Conservation (phyloP, 2,797 vertebrate genomes). For the Erithacus rubecula region DNA sequence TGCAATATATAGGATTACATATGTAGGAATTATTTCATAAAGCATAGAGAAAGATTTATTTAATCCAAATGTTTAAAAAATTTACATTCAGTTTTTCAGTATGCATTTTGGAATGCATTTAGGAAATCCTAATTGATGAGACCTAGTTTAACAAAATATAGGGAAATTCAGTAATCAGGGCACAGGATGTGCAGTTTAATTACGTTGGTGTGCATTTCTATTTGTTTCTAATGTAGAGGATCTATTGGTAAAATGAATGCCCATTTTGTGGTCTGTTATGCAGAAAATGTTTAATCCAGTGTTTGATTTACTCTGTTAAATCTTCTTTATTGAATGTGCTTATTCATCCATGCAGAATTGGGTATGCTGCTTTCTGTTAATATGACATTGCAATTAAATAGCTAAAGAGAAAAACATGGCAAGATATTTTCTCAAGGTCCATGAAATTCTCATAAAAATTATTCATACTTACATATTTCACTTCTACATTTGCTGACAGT, state of each 20-base stretch:
- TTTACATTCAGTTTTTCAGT: not conserved
- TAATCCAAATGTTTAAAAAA: not conserved
- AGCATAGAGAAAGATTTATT: conserved; percentile 4
- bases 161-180: conserved; percentile 60
- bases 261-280: conserved; percentile 82
- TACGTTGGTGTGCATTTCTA: conserved; percentile 68
- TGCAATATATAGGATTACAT: not conserved
- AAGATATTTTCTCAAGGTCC: conserved; percentile 73
- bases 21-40: not conserved
- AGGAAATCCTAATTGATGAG: conserved; percentile 63
- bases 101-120: conserved; percentile 21
- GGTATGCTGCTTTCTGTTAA: conserved; percentile 78
- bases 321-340: conserved; percentile 79
- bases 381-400: conserved; percentile 80
- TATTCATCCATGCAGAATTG: conserved; percentile 77
- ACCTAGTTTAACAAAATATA: conserved; percentile 65
- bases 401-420: conserved; percentile 66
- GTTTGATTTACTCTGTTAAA: conserved; percentile 81
- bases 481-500: not conserved
- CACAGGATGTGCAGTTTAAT: conserved; percentile 73
- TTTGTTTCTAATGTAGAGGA: conserved; percentile 72
- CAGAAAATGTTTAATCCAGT: conserved; percentile 81
- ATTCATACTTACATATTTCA: conserved; percentile 54
- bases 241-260: conserved; percentile 76
- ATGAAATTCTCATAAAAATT: conserved; percentile 71